These are phyloP conservation scores for Biston stratarius DNA, from an alignment of 2,888 invertebrate species.

Conservation along the genomic window DNA sequence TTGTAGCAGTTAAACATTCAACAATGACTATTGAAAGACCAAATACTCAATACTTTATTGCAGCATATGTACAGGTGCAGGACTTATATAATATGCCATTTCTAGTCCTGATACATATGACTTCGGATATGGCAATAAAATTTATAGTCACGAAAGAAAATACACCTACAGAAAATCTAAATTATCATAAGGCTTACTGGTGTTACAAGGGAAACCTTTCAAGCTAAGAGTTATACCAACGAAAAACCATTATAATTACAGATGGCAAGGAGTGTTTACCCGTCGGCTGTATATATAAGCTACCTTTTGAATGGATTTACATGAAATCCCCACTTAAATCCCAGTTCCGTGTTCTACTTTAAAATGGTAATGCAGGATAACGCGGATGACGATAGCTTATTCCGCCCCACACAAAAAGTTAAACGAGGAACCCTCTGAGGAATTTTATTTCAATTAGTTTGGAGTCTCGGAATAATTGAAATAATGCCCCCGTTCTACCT, in stretches of 20 bases:
- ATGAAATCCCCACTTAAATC: conserved; percentile 59
- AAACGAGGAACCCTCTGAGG: conserved; percentile 57
- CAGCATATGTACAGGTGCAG: too few relatives aligned
- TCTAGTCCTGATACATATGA: too few relatives aligned
- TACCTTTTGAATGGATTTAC: conserved; percentile 61
- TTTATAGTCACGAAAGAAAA: conserved; percentile 22
- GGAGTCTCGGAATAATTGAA: conserved; percentile 44
- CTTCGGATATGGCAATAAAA: not conserved
- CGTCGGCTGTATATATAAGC: conserved; percentile 49
- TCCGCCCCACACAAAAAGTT: conserved; percentile 57
- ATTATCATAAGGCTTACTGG: conserved; percentile 33
- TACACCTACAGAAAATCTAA: conserved; percentile 16
- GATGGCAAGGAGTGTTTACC: conserved; percentile 51
- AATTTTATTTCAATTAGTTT: conserved; percentile 61
- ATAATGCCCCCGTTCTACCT: conserved; percentile 31
- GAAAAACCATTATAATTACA: conserved; percentile 52
- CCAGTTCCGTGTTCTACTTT: conserved; percentile 59
- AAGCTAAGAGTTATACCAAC: conserved; percentile 25
- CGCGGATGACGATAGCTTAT: conserved; percentile 64
- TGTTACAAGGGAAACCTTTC: conserved; percentile 44
- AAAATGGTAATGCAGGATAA: conserved; percentile 72
- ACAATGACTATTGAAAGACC: too few relatives aligned
- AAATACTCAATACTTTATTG: too few relatives aligned
- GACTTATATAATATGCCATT: too few relatives aligned
- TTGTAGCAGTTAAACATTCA: not conserved